Evolutionary conservation across 2,888 invertebrate species (phyloP), one percentile per base, ranked within the genome.

Genomic region (Pristionchus mayeri): DNA sequence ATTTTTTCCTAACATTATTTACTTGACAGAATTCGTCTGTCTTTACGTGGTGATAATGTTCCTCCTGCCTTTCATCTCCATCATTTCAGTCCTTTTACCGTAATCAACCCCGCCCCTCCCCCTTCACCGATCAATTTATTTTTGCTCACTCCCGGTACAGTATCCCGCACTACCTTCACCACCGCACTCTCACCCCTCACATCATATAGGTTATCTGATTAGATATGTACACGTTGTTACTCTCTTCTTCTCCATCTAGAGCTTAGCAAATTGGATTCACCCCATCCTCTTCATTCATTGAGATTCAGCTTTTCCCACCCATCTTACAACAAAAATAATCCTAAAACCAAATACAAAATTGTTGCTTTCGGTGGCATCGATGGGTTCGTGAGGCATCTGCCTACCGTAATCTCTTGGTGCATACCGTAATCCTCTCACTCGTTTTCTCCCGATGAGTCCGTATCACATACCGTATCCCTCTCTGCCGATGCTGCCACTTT

Each of bases 341-440:
- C 21, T 30, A 82, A 82, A 82, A 82, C 63, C 81, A 82, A 82
- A 82, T 82, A 82, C 81, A 82, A 82, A 82, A 82, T 82, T 63
- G 81, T 82, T 82, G 57, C 34, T 30, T 44, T 30, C 57, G 80
- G 57, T 80, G 57, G 48, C 21, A 78, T 78, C 50, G 48, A 78
- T 78, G 21, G 50, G 18, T 27, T 16, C 30, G 27, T 2, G 21
- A 50, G 30, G 21, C 34, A 0, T 48, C 30, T 78, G 50, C 21
- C 40, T 80, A 80, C 24, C 57, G 80, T 57, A 57, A 7, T 24
- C 57, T 27, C 34, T 37, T 34, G n/a, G 57, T 57, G 37, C 52
- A 40, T 80, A 78, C 50, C 76, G 76, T 78, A 78, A n/a, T 52
- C 50, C 78, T 78, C 78, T 54, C 80, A 37, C 63, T 37, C 67